Percentiles rank a stretch among this genome's conserved stretches.
Evolutionary conservation across 2,797 vertebrate genomes (phyloP).

Genomic region (Echeneis naucrates): DNA sequence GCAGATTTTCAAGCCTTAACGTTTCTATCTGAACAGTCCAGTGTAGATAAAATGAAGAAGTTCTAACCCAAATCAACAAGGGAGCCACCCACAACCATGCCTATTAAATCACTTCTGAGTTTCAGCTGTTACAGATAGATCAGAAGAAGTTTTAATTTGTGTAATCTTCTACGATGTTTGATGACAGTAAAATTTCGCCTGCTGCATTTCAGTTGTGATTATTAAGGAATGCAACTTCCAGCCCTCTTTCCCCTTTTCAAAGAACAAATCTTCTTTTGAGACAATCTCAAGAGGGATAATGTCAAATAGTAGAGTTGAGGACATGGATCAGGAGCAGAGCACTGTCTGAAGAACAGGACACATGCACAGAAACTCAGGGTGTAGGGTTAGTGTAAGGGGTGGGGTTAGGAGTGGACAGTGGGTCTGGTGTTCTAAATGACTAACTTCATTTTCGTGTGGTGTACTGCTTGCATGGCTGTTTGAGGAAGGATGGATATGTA

Average conservation of each 20-base stretch:
- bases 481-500: constrained; percentile 31
- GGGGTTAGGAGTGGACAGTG: constrained; percentile 65
- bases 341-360: constrained; percentile 36
- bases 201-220: constrained; percentile 37
- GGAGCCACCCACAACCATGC: not conserved
- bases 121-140: not conserved
- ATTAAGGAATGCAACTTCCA: constrained; percentile 51
- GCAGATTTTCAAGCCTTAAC: not conserved
- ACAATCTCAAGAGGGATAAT: constrained; percentile 45
- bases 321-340: constrained; percentile 33
- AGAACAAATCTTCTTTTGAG: constrained; percentile 60
- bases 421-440: constrained; percentile 79
- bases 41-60: not conserved
- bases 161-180: constrained; percentile 16
- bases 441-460: constrained; percentile 80
- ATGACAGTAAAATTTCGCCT: not conserved
- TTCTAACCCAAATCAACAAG: constrained; percentile 13
- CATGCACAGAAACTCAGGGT: constrained; percentile 22
- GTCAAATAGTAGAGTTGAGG: constrained; percentile 51
- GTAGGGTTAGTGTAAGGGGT: constrained; percentile 54
- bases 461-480: constrained; percentile 52
- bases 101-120: not conserved
- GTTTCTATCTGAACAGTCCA: not conserved
- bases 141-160: constrained; percentile 1
- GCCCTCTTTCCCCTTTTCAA: constrained; percentile 14